These are phyloP conservation scores for Ctena decussata DNA, from an alignment of 2,888 invertebrate genomes.

Conservation along the genomic window DNA sequence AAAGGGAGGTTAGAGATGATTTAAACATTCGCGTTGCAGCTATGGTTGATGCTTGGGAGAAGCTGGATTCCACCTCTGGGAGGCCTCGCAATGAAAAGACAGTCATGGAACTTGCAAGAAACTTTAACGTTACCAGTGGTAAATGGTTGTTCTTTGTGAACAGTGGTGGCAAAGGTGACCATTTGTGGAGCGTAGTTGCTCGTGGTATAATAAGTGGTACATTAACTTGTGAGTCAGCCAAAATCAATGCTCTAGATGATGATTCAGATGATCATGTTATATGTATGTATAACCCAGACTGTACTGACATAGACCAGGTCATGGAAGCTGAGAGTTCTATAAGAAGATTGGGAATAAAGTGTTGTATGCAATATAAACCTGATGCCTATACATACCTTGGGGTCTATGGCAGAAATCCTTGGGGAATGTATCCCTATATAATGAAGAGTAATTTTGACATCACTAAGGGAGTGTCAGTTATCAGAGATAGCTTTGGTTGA, in stretches of 20 bases:
- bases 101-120: conserved; percentile 64
- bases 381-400: conserved; percentile 69
- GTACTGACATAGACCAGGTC: conserved; percentile 61
- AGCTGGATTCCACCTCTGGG: conserved; percentile 29
- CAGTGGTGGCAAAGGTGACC: conserved; percentile 66
- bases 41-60: conserved; percentile 57
- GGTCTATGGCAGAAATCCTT: conserved; percentile 60
- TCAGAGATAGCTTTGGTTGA: not conserved
- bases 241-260: conserved; percentile 41
- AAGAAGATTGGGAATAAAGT: conserved; percentile 63
- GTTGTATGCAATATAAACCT: conserved; percentile 67
- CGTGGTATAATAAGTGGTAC: conserved; percentile 42
- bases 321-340: conserved; percentile 56
- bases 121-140: conserved; percentile 50
- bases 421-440: conserved; percentile 59
- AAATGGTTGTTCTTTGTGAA: conserved; percentile 69
- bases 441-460: conserved; percentile 56
- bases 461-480: conserved; percentile 39
- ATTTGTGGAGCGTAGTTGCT: conserved; percentile 67
- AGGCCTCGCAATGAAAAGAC: conserved; percentile 43
- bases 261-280: conserved; percentile 56
- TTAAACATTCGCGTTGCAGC: conserved; percentile 24
- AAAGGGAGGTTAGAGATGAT: not conserved
- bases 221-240: conserved; percentile 46
- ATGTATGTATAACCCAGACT: conserved; percentile 70